These are phyloP conservation scores for Phocoena sinus DNA, from an alignment of 2,113 vertebrate genomes.

Conservation along the genomic window DNA sequence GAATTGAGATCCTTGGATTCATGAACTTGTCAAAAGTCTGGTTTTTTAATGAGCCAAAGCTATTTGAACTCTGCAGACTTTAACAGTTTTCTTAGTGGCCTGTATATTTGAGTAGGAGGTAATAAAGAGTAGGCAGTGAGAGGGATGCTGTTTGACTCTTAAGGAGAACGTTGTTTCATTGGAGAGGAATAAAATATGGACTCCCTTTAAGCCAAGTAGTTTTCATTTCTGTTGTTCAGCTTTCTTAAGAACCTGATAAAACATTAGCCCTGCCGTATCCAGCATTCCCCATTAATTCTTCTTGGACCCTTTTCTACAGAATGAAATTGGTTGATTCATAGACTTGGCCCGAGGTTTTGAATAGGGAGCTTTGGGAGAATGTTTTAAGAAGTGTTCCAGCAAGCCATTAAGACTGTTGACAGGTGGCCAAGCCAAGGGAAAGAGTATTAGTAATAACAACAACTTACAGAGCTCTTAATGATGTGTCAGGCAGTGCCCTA, in stretches of 20 bases:
- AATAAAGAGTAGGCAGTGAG: not conserved
- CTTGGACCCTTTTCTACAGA: constrained; percentile 43
- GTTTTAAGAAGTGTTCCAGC: constrained; percentile 63
- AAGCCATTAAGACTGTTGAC: constrained; percentile 42
- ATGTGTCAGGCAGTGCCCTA: not conserved
- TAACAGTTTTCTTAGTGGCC: not conserved
- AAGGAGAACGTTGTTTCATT: not conserved
- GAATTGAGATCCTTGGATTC: not conserved
- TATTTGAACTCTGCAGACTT: not conserved
- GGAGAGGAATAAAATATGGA: constrained; percentile 19
- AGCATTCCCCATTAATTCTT: constrained; percentile 12
- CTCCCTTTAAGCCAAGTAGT: constrained; percentile 1
- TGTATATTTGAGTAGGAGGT: not conserved
- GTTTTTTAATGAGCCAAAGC: constrained; percentile 21
- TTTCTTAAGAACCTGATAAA: constrained; percentile 1
- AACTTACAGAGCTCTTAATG: not conserved
- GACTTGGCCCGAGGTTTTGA: constrained; percentile 46
- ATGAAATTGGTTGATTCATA: constrained; percentile 59
- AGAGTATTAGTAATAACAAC: not conserved
- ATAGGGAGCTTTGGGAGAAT: constrained; percentile 47
- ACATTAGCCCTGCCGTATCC: not conserved
- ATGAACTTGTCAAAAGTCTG: not conserved
- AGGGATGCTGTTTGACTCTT: constrained; percentile 11
- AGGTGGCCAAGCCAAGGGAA: constrained; percentile 43
- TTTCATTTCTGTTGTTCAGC: constrained; percentile 16